Evolutionary conservation across 2,113 vertebrate species (phyloP), one percentile per base, ranked within the genome.

Genomic region (Seriola quinqueradiata): DNA sequence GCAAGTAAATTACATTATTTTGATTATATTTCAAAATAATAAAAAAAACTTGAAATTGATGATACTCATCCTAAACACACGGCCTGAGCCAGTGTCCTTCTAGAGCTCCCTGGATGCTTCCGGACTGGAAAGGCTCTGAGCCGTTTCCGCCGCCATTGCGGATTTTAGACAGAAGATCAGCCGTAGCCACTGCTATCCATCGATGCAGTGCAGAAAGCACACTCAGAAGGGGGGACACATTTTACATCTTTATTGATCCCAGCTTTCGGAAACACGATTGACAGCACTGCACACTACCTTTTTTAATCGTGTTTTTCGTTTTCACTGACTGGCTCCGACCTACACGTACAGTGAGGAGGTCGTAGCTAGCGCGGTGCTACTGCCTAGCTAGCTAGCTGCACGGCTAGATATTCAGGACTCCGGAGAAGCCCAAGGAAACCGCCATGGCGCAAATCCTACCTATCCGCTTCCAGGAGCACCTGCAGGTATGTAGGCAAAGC

Each of bases 391-490:
- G 86, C 93, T 93, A 93, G 92, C 92, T 84, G 78, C 25, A 82
- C 86, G 84, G 93, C 92, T 90, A 90, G 44, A 83, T 83, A 85
- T 85, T 84, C 90, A 86, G 89, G 89, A 94, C 89, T 89, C 90
- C 77, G 86, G 89, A 92, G 94, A 92, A 93, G 83, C 84, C 75
- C 61, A 80, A 92, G 89, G 88, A 87, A 92, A 91, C 90, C 94
- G 87, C 90, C 95, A 99, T 99, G 98, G 97, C 98, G 89, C 98
- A 99, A 84, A 99, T 99, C 74, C 94, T 99, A 67, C 98, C 98
- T 59, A 99, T 99, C 92, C 98, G 98, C 91, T 99, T 99, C 94
- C 98, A 99, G 96, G 97, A 97, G 96, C 97, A 97, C 69, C 95
- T 98, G 89, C 96, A 97, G 95, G 95, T 96, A 94, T 79, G 94